Base-by-base conservation (phyloP, 2,888 invertebrate species). In the Trichopoda pennipes region DNA sequence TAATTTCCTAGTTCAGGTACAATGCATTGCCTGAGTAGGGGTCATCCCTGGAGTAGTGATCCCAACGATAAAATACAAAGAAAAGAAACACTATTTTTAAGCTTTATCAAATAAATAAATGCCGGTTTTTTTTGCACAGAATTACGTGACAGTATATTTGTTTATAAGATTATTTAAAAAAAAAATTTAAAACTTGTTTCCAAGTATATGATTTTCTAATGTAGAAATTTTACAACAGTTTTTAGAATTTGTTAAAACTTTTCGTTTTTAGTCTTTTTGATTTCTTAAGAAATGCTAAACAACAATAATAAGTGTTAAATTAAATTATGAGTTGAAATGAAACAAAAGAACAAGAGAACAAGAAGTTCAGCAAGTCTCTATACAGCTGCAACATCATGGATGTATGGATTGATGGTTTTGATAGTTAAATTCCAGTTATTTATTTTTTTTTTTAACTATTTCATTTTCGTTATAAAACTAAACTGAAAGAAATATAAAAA, bases 91-190 rank as follows among this genome's bases (percentile, higher is more conserved):
- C 4, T 28, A 4, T 28, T 28, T 6, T 28, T 7, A 28, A 28
- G 8, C 28, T 7, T 28, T 7, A 28, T 28, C 47, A 16, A 16
- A 16, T 12, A n/a, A 28, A 47, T 28, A 47, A 28, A 63, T 28
- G 9, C 44, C n/a, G 10, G 28, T 17, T 49, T 63, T 47, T 53
- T 21, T 53, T 9, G 21, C 21, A 38, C 21, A 53, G 51, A 53
- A 53, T 38, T 66, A 66, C 66, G 66, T 66, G 66, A 51, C 66
- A 51, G 12, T 38, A 23, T 38, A 53, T 53, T 38, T 66, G 23
- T 64, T 32, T 7, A 60, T 23, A 42, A 60, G 10, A 17, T 38
- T 12, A 2, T 38, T 38, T 7, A 38, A 12, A 12, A 17, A 63
- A 32, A 12, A 35, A 51, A 17, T 17, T 28, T 3, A 49, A 64